A percentile compares a stretch with the other conserved stretches of the same genome.
Evolutionary conservation across 2,888 invertebrate genomes (phyloP).

Genomic region (Halocaridina rubra): DNA sequence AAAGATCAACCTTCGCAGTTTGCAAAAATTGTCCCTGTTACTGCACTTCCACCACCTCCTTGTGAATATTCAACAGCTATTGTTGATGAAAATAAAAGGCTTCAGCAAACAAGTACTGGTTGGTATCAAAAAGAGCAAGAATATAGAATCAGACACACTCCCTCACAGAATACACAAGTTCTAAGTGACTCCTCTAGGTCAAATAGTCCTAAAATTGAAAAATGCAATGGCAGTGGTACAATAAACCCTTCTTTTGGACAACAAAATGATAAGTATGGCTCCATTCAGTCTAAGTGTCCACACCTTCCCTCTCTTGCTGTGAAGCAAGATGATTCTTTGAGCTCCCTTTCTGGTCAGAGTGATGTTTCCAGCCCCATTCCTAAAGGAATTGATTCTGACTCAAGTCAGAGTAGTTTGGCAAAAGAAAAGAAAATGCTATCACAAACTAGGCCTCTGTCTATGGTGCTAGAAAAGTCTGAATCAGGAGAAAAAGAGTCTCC

Average conservation of each 20-base stretch:
- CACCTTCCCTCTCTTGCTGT: constrained; percentile 30
- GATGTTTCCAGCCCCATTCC: constrained; percentile 45
- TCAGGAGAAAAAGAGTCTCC: constrained; percentile 53
- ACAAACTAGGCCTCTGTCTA: constrained; percentile 49
- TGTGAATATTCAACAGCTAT: constrained; percentile 60
- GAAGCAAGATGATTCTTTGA: constrained; percentile 50
- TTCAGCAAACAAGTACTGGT: constrained; percentile 44
- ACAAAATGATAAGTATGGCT: constrained; percentile 31
- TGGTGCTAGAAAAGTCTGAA: constrained; percentile 55
- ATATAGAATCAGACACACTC: constrained; percentile 7
- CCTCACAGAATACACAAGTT: background rate
- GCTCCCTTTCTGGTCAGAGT: constrained; percentile 50
- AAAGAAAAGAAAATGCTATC: constrained; percentile 34
- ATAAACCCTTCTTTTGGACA: background rate
- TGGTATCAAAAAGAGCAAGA: constrained; percentile 48
- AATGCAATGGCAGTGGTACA: background rate
- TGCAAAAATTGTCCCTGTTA: constrained; percentile 40
- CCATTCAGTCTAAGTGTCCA: constrained; percentile 17
- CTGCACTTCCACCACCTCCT: constrained; percentile 44
- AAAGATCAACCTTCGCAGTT: constrained; percentile 45
- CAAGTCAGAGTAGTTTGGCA: constrained; percentile 50
- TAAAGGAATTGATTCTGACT: constrained; percentile 41
- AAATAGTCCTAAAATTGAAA: constrained; percentile 34
- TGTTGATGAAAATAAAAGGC: constrained; percentile 45
- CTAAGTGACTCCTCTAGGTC: constrained; percentile 35